Evolutionary conservation across 2,888 invertebrate genomes (phyloP), one percentile per base, ranked within the genome.

Genomic region (Lydus trimaculatus): DNA sequence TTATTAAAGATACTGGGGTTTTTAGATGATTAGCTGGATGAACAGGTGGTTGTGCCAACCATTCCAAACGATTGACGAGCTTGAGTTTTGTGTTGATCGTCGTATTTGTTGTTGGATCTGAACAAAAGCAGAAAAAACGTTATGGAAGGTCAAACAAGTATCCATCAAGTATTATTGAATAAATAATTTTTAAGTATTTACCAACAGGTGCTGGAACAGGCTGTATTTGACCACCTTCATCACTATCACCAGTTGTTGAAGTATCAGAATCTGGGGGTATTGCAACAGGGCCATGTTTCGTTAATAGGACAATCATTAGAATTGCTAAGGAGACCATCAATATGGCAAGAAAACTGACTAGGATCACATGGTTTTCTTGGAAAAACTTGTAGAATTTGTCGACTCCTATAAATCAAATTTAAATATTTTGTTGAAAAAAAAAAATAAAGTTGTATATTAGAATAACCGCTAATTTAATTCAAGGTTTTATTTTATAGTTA

Each of bases 41-140:
- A 0, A 68, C 69, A 0, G 90, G 87, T 0, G 91, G 90, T 79
- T 90, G 89, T 0, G 92, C 93, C 0, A 89, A 82, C 94, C 94
- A 94, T 65, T 90, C 89, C 0, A 84, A 81, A 36, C 92, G 84
- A 2, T 87, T 81, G 0, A 92, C 86, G 62, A 91, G 84, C 66
- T 89, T 85, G 9, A 91, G 86, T 56, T 85, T 84, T 13, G 33
- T 48, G 17, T 66, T 58, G 2, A 79, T 67, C 0, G 75, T 73
- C n/a, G 75, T 13, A 61, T 73, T 72, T 39, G 23, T 64, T 23
- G 65, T 20, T 13, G 74, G 70, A 65, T 72, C 75, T 75, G 62
- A 20, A 69, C 65, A 60, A n/a, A 60, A n/a, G 65, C 64, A 58
- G 8, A 58, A 15, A 31, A 58, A 31, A 58, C 15, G 9, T 43